Evolutionary conservation across 2,113 vertebrate genomes (phyloP).

Genomic region (Ictalurus punctatus): DNA sequence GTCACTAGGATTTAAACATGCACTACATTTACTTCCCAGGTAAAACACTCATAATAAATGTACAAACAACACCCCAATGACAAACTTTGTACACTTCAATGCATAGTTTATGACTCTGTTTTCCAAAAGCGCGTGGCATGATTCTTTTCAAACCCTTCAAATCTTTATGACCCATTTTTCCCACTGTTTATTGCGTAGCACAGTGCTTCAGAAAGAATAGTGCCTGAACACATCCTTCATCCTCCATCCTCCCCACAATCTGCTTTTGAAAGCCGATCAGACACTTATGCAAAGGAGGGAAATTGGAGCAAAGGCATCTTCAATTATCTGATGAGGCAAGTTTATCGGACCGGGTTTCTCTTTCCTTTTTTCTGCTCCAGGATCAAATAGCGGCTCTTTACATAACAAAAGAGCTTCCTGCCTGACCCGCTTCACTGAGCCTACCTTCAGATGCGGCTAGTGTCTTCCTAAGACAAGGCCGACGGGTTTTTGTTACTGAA

Average conservation of each 20-base stretch:
- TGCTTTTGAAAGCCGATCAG: conserved; percentile 78
- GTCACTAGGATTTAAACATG: background rate
- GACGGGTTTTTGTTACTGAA: conserved; percentile 27
- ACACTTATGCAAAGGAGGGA: conserved; percentile 76
- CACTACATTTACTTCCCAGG: background rate
- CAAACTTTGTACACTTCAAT: background rate
- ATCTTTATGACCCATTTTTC: background rate
- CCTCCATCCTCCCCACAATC: conserved; percentile 46
- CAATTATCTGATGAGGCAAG: conserved; percentile 76
- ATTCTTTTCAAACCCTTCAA: background rate
- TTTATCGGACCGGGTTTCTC: conserved; percentile 79
- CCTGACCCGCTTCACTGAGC: conserved; percentile 58
- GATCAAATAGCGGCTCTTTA: conserved; percentile 77
- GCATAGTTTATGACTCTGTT: background rate
- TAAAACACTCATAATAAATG: background rate
- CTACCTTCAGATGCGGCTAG: conserved; percentile 51
- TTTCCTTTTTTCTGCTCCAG: conserved; percentile 71
- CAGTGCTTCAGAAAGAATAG: background rate
- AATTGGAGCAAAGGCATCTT: conserved; percentile 76
- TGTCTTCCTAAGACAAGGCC: conserved; percentile 30
- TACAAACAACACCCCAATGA: background rate
- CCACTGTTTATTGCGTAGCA: background rate
- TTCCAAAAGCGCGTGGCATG: background rate
- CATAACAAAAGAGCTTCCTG: conserved; percentile 77
- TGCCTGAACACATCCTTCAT: background rate